Base-by-base conservation (phyloP, 2,797 vertebrate species). In the Cygnus olor region DNA sequence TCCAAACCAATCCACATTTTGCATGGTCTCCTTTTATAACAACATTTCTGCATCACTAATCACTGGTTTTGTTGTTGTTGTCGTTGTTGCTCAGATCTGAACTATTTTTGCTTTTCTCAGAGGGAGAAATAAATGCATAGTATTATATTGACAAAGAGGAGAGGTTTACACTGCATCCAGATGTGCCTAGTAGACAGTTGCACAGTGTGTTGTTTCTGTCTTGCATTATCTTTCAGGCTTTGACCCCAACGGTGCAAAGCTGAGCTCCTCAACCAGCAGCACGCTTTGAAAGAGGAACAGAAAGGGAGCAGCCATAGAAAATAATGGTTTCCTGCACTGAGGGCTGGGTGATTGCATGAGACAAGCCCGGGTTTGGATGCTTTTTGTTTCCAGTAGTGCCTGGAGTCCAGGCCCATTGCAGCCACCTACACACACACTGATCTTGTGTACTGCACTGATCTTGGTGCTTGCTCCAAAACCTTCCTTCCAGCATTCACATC, bases 101-200 rank as follows among this genome's bases (percentile, higher is more conserved):
- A 80, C 69, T 45, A 60, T 0, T 90, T 72, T 72, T 86, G 69
- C 77, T 80, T 83, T 87, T 94, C 72, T 65, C 84, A 71, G 64
- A 74, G 90, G 68, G 71, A 90, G 64, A 83, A 94, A 71, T 87
- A 89, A 85, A 78, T 85, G 61, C 71, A 64, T 78, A 36, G 14
- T 65, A 51, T 93, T 73, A 78, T 54, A 85, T 12, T 60, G 68
- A 90, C 1, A 1, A 72, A 80, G 72, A 93, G 64, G n/a, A 87
- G 71, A 87, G 53, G 71, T 89, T 95, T 95, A 71, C 61, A 30
- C 69, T 74, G 81, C 63, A 69, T 83, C 90, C 92, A 95, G 79
- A 87, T 92, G 86, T 93, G 84, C 53, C 70, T 93, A 56, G 40
- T 93, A 71, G 88, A 49, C 36, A 71, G 57, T 77, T 71, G 51